Evolutionary conservation across 2,888 invertebrate genomes (phyloP).

Genomic region (Agapostemon virescens): DNA sequence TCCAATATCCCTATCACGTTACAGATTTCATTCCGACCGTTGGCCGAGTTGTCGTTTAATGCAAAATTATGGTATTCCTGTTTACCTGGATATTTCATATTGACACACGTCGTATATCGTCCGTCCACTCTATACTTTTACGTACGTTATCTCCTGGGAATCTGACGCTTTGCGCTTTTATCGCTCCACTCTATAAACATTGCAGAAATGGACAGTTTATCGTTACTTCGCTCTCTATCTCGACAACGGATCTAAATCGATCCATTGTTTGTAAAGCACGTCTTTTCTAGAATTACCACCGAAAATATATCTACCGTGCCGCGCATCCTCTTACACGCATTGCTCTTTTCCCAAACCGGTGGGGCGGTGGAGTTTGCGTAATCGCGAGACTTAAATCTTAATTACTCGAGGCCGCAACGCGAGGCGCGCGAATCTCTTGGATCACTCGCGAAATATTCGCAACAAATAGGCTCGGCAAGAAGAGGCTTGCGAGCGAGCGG

Average conservation of each 20-base stretch:
- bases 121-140: not conserved
- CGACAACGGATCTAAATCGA: not conserved
- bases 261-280: not conserved
- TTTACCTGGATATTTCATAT: accelerated
- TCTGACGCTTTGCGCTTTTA: not conserved
- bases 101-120: not conserved
- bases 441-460: not conserved
- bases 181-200: not conserved
- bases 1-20: not conserved
- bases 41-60: not conserved
- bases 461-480: not conserved
- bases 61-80: not conserved
- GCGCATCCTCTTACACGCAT: not conserved
- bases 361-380: not conserved
- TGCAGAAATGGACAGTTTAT: not conserved
- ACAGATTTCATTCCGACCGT: too few relatives aligned
- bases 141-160: not conserved
- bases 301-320: not conserved
- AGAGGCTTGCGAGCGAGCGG: not conserved
- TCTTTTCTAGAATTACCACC: not conserved
- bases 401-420: not conserved
- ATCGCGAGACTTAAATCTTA: not conserved
- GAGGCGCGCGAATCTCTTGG: not conserved
- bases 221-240: not conserved
- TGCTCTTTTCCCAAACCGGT: not conserved